Base-by-base conservation (phyloP, 2,888 invertebrate genomes). In the Troglohyphantes excavatus region DNA sequence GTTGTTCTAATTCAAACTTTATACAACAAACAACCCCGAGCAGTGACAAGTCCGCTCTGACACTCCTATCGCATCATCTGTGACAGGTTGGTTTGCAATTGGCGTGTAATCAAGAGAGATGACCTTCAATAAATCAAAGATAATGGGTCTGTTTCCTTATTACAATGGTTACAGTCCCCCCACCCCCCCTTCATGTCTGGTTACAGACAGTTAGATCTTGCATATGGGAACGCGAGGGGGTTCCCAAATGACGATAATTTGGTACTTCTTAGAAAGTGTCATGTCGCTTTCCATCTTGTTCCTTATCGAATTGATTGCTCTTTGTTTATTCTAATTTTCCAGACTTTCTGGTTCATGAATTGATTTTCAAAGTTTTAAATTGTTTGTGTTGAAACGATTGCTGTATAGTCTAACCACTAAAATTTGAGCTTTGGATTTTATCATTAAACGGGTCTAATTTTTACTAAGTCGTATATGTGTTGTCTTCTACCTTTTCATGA, bases 81-180 rank as follows among this genome's bases (percentile, higher is more conserved):
- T 27, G 27, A 65, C 26, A 65, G 17, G 65, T 65, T 27, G 27
- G 29, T 65, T 65, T 27, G 27, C 27, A 65, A 53, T 53, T 65
- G 65, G 29, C 13, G 29, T 27, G 65, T 65, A 29, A 65, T 26
- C 65, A 65, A 65, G 21, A 29, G 27, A 65, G 27, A 65, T 27
- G 65, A 26, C 65, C 65, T 26, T 65, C 27, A 27, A 65, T 65
- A 65, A 65, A 65, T 65, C 65, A 2, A 65, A 26, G 65, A 65
- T 27, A 65, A 27, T 65, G 65, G 65, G 65, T 27, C 65, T n/a
- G 27, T 65, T 65, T 65, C 23, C 27, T 26, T 29, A 65, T 17
- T 27, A 65, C 27, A 65, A 65, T 65, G 29, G 13, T n/a, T n/a
- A n/a, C n/a, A n/a, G n/a, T n/a, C n/a, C 7, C 27, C 19, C 63